phyloP scores from a whole-genome alignment of 2,113 vertebrate genomes.

The Monarcha castaneiventris region DNA sequence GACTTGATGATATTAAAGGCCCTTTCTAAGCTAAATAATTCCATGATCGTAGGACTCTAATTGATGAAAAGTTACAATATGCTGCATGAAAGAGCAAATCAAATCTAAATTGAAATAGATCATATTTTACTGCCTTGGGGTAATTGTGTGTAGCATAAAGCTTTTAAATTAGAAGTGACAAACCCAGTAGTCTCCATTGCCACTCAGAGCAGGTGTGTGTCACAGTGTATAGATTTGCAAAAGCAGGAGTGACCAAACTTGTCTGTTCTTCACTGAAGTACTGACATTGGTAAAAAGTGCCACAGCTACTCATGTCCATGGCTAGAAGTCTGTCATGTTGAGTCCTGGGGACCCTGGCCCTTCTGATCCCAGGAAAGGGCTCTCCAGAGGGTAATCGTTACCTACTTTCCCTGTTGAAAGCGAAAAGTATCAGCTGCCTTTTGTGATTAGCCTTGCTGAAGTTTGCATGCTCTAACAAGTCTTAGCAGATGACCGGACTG shows the following conservation, averaged over 20 bases:
- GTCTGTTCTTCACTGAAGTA: background rate
- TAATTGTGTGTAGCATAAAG: background rate
- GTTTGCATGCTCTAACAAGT: background rate
- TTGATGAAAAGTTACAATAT: background rate
- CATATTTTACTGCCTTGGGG: background rate
- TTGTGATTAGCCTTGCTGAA: background rate
- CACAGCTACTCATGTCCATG: accelerated
- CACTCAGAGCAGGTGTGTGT: background rate
- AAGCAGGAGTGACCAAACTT: background rate
- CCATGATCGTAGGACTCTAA: background rate
- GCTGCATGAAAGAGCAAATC: background rate
- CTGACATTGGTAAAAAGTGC: background rate
- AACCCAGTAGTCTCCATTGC: background rate
- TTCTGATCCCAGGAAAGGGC: background rate
- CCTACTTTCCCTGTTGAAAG: background rate
- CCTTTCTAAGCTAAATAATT: background rate
- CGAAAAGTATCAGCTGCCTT: background rate
- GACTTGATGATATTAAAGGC: background rate
- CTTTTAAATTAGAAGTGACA: background rate
- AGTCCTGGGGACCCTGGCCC: background rate
- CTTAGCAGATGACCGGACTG: background rate
- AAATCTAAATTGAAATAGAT: background rate
- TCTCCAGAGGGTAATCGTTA: background rate
- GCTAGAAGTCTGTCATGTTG: background rate
- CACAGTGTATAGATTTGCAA: background rate